phyloP scores from a whole-genome alignment of 2,888 invertebrate species.

The Stenoptilia bipunctidactyla region DNA sequence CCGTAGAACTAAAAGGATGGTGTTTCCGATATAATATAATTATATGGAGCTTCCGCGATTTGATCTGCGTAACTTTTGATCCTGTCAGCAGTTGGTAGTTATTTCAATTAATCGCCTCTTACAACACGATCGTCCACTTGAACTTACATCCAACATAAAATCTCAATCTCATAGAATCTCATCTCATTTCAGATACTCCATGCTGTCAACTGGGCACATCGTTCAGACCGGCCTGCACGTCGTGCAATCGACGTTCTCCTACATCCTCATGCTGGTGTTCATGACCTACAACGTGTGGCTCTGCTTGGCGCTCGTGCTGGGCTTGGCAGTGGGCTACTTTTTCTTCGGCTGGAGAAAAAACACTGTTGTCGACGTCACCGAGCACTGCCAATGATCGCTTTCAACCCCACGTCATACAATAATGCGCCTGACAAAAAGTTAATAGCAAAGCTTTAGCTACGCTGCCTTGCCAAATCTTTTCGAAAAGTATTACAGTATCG shows the following conservation, averaged over 20 bases:
- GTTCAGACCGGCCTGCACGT: constrained; percentile 90
- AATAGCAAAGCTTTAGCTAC: background rate
- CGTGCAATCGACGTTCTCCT: constrained; percentile 89
- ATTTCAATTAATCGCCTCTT: background rate
- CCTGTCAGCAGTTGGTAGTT: background rate
- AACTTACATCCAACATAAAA: no score
- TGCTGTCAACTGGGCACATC: constrained; percentile 84
- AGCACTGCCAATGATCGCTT: constrained; percentile 86
- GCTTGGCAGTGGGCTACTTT: constrained; percentile 94
- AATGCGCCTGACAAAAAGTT: background rate
- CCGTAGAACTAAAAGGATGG: no score
- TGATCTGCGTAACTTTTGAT: no score
- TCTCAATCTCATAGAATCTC: no score
- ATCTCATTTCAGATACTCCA: constrained; percentile 82
- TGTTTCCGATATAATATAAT: no score
- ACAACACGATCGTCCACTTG: no score
- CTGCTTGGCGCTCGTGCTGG: constrained; percentile 87
- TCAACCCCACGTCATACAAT: no score
- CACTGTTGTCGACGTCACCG: constrained; percentile 89
- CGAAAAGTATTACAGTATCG: no score
- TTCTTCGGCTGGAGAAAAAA: constrained; percentile 95
- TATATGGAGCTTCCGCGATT: no score
- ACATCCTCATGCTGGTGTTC: constrained; percentile 95
- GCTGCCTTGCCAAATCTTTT: no score
- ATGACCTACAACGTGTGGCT: constrained; percentile 98